These are phyloP conservation scores for Perccottus glenii DNA, from an alignment of 2,113 vertebrate species.

Conservation along the genomic window DNA sequence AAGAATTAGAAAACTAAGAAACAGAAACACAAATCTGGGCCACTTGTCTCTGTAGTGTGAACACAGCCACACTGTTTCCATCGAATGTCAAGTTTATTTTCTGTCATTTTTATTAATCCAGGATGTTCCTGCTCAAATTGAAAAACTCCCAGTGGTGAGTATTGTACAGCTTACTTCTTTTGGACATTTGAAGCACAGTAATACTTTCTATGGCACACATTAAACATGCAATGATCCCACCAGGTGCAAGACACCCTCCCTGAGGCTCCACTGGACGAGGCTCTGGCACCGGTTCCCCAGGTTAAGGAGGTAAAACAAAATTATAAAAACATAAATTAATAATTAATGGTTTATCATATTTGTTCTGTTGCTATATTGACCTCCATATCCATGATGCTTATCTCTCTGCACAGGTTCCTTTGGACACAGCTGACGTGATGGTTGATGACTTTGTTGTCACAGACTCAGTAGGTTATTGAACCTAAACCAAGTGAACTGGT, in stretches of 20 bases:
- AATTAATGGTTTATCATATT: neutral
- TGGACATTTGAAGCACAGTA: neutral
- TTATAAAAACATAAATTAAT: too few species aligned
- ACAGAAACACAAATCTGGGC: neutral
- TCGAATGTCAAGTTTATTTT: neutral
- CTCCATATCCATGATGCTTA: neutral
- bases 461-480: constrained; percentile 29
- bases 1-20: too few species aligned
- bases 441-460: constrained; percentile 54
- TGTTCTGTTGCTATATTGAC: neutral
- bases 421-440: constrained; percentile 19
- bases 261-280: constrained; percentile 19
- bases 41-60: neutral
- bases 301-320: constrained; percentile 27
- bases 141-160: constrained; percentile 42
- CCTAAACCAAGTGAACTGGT: neutral
- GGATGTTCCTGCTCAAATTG: constrained; percentile 22
- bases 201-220: neutral
- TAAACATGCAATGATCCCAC: neutral
- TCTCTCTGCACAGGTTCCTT: constrained; percentile 5
- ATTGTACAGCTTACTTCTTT: neutral
- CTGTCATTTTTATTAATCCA: constrained; percentile 17
- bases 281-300: constrained; percentile 11
- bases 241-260: constrained; percentile 29
- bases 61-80: neutral